Percentiles rank a stretch among this genome's conserved stretches.
phyloP scores from a whole-genome alignment of 2,113 vertebrate genomes.

The Anolis sagrei region DNA sequence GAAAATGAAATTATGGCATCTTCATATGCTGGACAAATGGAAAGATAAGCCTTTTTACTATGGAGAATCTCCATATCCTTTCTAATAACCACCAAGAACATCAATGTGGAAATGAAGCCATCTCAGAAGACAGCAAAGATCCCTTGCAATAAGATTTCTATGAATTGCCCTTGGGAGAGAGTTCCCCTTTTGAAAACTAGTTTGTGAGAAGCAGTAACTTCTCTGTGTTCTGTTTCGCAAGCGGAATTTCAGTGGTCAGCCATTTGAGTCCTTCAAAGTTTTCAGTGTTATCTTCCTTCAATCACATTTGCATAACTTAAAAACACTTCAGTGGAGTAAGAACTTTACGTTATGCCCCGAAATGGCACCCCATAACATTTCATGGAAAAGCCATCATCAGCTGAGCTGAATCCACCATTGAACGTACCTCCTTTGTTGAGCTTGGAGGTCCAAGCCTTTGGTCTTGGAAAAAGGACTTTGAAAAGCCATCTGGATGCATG shows the following conservation, averaged over 20 bases:
- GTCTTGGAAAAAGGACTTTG: constrained; percentile 44
- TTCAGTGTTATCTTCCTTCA: not conserved
- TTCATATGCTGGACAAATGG: too few species aligned
- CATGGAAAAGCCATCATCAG: not conserved
- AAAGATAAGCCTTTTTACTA: too few species aligned
- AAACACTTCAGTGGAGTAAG: not conserved
- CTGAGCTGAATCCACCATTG: not conserved
- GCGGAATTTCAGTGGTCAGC: too few species aligned
- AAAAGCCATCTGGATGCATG: not conserved
- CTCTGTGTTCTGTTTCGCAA: too few species aligned
- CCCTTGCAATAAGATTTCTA: not conserved
- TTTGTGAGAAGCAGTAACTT: not conserved
- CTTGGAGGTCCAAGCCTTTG: not conserved
- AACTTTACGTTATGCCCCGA: not conserved
- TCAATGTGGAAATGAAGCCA: too few species aligned
- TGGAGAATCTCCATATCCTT: not conserved
- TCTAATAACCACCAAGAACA: not conserved
- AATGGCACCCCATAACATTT: not conserved
- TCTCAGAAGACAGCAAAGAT: not conserved
- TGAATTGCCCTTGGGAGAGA: not conserved
- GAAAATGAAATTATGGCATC: too few species aligned
- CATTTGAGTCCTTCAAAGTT: not conserved
- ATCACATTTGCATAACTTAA: not conserved
- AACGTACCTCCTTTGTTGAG: constrained; percentile 42
- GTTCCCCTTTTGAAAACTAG: not conserved